Evolutionary conservation across 2,888 invertebrate species (phyloP).

Genomic region (Unio delphinus): DNA sequence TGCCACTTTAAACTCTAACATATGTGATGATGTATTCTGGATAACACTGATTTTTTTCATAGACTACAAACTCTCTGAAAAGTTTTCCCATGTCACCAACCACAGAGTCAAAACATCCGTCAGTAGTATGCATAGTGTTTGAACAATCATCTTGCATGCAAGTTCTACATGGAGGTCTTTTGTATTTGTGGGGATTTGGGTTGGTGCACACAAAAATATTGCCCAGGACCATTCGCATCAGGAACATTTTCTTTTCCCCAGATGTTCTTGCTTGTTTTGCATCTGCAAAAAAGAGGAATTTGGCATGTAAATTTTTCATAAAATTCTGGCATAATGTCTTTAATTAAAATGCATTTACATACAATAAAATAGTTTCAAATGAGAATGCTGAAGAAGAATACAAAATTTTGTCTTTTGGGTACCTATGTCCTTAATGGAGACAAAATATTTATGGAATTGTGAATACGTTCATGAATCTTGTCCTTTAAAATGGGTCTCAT

Average conservation of each 20-base stretch:
- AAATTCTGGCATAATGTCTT: no score
- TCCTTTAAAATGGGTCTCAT: no score
- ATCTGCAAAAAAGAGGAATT: constrained; percentile 27
- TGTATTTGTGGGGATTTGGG: constrained; percentile 33
- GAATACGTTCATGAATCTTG: no score
- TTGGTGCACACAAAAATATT: constrained; percentile 26
- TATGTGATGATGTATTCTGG: constrained; percentile 55
- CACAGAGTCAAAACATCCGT: constrained; percentile 36
- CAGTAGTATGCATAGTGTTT: constrained; percentile 3
- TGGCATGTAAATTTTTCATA: neutral
- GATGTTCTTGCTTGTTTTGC: constrained; percentile 18
- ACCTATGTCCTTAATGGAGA: no score
- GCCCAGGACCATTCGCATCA: constrained; percentile 43
- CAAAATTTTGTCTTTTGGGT: no score
- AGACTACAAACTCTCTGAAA: constrained; percentile 53
- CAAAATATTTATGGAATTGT: no score
- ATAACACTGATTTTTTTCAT: constrained; percentile 41
- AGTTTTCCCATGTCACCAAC: constrained; percentile 38
- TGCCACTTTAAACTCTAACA: constrained; percentile 17
- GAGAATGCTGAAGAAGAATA: no score
- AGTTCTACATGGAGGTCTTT: constrained; percentile 34
- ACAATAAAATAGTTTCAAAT: no score
- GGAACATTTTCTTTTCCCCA: constrained; percentile 37
- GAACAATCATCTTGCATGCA: constrained; percentile 30
- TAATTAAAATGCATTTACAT: neutral